Evolutionary conservation across 2,888 invertebrate species (phyloP).

Genomic region (Epirrhoe tristata): DNA sequence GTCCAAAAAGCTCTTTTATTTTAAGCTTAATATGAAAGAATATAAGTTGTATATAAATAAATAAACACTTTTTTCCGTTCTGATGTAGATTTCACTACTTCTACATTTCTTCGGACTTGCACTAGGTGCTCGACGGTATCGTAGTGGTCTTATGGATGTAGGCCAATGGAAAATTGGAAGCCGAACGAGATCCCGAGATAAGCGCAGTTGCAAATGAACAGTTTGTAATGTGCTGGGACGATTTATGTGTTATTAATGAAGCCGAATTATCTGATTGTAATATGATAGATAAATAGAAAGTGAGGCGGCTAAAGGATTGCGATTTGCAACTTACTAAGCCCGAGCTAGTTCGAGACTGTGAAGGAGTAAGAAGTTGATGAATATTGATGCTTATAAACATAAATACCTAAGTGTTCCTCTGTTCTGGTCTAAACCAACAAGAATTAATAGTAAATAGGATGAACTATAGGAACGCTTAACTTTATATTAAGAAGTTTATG

Average conservation of each 20-base stretch:
- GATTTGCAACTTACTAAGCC: background rate
- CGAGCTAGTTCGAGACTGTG: background rate
- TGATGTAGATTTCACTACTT: too few species aligned
- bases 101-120: background rate
- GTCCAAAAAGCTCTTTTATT: too few species aligned
- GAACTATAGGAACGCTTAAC: too few species aligned
- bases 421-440: too few species aligned
- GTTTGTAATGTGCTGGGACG: conserved; percentile 32
- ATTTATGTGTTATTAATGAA: conserved; percentile 42
- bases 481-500: background rate
- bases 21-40: too few species aligned
- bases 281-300: conserved; percentile 31
- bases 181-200: conserved; percentile 41
- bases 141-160: conserved; percentile 33
- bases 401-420: too few species aligned
- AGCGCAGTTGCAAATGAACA: conserved; percentile 38
- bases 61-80: too few species aligned
- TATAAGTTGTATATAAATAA: too few species aligned
- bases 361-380: too few species aligned
- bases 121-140: conserved; percentile 13
- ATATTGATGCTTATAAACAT: too few species aligned
- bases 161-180: conserved; percentile 45
- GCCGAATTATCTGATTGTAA: conserved; percentile 37
- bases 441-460: too few species aligned
- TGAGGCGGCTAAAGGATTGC: conserved; percentile 1